Evolutionary conservation across 2,113 vertebrate species (phyloP).

Genomic region (Mohoua ochrocephala): DNA sequence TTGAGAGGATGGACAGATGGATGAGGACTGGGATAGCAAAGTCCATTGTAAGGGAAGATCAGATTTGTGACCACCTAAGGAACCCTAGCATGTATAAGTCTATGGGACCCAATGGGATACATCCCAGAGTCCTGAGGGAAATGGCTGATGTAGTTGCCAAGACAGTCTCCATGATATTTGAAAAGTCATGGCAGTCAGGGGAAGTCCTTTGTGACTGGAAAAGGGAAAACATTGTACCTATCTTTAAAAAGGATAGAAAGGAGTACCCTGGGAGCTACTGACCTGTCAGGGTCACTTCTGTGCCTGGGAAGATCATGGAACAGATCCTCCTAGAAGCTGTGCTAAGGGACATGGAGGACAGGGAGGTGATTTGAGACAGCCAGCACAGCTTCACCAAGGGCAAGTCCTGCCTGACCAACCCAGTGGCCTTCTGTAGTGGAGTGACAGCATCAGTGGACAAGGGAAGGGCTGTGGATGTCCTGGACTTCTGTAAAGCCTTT

Average conservation of each 20-base stretch:
- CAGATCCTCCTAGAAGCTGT: background rate
- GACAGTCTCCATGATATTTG: background rate
- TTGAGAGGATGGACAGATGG: background rate
- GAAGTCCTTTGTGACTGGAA: background rate
- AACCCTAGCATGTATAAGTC: background rate
- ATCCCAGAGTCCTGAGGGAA: background rate
- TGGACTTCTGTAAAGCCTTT: background rate
- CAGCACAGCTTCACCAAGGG: background rate
- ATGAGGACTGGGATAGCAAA: background rate
- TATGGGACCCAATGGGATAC: background rate
- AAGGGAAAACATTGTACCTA: background rate
- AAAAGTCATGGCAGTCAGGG: background rate
- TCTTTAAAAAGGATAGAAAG: background rate
- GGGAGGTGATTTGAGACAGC: background rate
- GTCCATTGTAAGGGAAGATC: background rate
- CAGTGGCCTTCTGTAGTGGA: background rate
- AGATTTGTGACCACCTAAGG: background rate
- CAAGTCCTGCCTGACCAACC: background rate
- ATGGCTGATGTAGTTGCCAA: background rate
- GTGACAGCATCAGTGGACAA: background rate
- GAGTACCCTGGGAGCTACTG: background rate
- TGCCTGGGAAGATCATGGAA: background rate
- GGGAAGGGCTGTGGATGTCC: background rate
- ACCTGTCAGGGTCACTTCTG: background rate
- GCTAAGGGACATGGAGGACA: background rate